Percentiles rank a stretch among this genome's conserved stretches.
phyloP scores from a whole-genome alignment of 2,888 invertebrate genomes.

The Xanthostigma xanthostigma region DNA sequence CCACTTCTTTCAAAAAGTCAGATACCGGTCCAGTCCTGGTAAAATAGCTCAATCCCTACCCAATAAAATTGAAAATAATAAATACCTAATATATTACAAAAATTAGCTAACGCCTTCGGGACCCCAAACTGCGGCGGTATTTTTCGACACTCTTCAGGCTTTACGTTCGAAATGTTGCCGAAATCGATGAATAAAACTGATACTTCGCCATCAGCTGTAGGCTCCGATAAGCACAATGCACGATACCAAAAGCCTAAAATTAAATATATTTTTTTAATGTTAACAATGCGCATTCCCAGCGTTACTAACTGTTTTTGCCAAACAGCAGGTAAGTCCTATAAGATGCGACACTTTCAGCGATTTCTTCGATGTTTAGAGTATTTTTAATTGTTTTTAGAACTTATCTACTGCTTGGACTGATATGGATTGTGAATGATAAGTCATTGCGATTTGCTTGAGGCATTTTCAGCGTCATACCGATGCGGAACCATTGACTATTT shows the following conservation, averaged over 20 bases:
- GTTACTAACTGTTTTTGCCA: neutral
- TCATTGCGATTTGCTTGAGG: too few species aligned
- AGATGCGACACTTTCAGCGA: too few species aligned
- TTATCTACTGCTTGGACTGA: too few species aligned
- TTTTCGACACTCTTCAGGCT: slow-evolving; percentile 15
- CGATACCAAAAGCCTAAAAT: slow-evolving; percentile 20
- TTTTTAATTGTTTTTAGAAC: too few species aligned
- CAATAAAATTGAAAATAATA: too few species aligned
- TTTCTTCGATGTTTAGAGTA: too few species aligned
- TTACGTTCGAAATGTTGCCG: slow-evolving; percentile 16
- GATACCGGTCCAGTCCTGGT: too few species aligned
- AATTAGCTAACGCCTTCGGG: slow-evolving; percentile 16
- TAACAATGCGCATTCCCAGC: neutral
- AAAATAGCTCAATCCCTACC: too few species aligned
- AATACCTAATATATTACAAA: slow-evolving; percentile 16
- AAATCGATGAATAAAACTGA: slow-evolving; percentile 20
- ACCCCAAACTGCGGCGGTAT: slow-evolving; percentile 15
- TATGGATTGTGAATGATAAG: too few species aligned
- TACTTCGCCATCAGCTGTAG: slow-evolving; percentile 9
- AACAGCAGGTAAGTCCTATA: neutral
- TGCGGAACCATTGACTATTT: too few species aligned
- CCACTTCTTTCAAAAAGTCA: too few species aligned
- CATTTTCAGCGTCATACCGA: too few species aligned
- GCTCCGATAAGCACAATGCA: slow-evolving; percentile 14
- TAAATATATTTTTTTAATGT: neutral